Evolutionary conservation across 2,797 vertebrate genomes (phyloP), one percentile per base, ranked within the genome.

Genomic region (Antennarius maculatus): DNA sequence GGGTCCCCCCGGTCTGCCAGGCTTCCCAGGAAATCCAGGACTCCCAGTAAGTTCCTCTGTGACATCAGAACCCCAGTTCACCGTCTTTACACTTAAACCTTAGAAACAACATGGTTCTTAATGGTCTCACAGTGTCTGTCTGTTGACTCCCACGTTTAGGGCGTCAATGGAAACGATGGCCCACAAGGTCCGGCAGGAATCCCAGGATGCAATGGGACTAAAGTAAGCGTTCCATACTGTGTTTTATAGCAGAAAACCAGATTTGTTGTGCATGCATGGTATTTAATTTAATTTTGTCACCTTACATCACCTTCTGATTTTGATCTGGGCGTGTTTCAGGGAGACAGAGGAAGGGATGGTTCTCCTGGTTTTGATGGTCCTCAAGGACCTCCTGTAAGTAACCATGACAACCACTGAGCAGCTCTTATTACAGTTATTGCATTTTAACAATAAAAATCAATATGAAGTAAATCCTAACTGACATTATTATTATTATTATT

Each of bases 121-220:
- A 42, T 17, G 31, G 45, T 69, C 31, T 65, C 7, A 53, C 46
- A 43, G 28, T 34, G 9, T 71, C 27, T 54, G 7, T 75, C 41
- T 56, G 1, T 66, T 34, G 23, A 3, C 59, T 72, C 27, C 1
- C n/a, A 48, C 66, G 79, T 41, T 17, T 61, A 99, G 97, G 97
- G 96, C 15, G 95, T 99, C 85, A 97, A 97, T 73, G 97, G 97
- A 87, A 95, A 97, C 61, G 97, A 99, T 45, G 98, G 98, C 0
- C 95, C 96, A 1, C 93, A 94, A 6, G 98, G 98, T 64, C 54
- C 89, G 13, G 71, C 85, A 50, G 98, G 98, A 47, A 98, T 99
- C 83, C 97, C 97, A 74, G 98, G 98, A 71, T 99, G 98, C 89
- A 99, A 99, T 18, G 98, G 98, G 72, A 99, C 97, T 46, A 99